phyloP scores from a whole-genome alignment of 2,888 invertebrate genomes.

The Caenorhabditis wallacei region DNA sequence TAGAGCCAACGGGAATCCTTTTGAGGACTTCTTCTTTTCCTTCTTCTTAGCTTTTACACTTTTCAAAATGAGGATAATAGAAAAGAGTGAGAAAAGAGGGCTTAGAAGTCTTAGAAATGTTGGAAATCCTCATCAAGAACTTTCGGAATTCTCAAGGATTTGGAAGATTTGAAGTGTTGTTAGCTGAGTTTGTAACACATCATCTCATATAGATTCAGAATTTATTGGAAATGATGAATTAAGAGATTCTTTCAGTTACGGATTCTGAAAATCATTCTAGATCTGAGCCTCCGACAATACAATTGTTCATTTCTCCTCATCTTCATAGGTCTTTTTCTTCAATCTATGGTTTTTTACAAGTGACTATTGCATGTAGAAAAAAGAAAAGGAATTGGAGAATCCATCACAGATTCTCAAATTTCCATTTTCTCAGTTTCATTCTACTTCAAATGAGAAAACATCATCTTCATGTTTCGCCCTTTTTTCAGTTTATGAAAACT shows the following conservation, averaged over 20 bases:
- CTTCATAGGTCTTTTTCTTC: neutral
- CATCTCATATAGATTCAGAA: too few relatives aligned
- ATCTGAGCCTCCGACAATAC: too few relatives aligned
- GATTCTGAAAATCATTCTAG: too few relatives aligned
- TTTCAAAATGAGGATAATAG: slow-evolving; percentile 32
- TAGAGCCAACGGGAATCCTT: slow-evolving; percentile 22
- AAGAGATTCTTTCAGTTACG: too few relatives aligned
- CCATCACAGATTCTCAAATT: slow-evolving; percentile 36
- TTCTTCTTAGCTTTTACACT: slow-evolving; percentile 23
- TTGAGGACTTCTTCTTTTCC: slow-evolving; percentile 37
- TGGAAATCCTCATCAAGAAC: neutral
- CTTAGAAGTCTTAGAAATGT: slow-evolving; percentile 32
- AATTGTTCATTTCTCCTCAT: too few relatives aligned
- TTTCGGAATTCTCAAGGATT: slow-evolving; percentile 15
- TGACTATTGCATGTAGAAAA: slow-evolving; percentile 26
- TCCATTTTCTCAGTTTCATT: slow-evolving; percentile 25
- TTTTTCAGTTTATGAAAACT: neutral
- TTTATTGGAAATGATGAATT: too few relatives aligned
- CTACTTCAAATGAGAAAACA: slow-evolving; percentile 3
- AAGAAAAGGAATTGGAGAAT: slow-evolving; percentile 42
- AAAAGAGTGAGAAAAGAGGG: neutral
- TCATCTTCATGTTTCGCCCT: neutral
- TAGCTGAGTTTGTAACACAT: neutral
- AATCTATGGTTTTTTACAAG: slow-evolving; percentile 4
- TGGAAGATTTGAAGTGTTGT: neutral